Conservation (phyloP, 2,797 vertebrate species). For the Labeo calbasu region DNA sequence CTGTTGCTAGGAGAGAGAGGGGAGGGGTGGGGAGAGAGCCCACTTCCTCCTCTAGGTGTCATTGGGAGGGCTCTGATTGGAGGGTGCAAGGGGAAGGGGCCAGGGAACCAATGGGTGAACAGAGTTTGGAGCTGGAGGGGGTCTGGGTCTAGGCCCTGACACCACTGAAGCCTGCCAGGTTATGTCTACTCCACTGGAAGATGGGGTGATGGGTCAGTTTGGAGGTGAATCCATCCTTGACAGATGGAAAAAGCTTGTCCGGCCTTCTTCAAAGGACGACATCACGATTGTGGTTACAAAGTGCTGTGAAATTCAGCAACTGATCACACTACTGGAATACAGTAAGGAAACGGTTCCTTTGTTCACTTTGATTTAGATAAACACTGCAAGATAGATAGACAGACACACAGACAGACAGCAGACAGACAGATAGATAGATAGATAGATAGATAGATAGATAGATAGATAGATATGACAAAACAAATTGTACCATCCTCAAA, state of each 20-base stretch:
- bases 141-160: conserved; percentile 75
- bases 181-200: conserved; percentile 77
- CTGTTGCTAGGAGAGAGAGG: conserved; percentile 74
- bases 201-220: conserved; percentile 77
- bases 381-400: background rate
- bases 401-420: no score
- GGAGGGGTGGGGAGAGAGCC: conserved; percentile 58
- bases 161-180: conserved; percentile 77
- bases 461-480: background rate
- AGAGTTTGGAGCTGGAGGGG: conserved; percentile 72
- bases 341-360: conserved; percentile 7
- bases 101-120: conserved; percentile 74
- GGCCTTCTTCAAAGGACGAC: conserved; percentile 52
- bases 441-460: background rate
- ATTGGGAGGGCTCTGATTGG: conserved; percentile 76
- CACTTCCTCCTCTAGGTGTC: conserved; percentile 79
- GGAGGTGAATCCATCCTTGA: conserved; percentile 80
- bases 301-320: conserved; percentile 2
- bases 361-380: background rate
- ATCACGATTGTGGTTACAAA: background rate
- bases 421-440: no score
- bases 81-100: conserved; percentile 73
- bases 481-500: background rate
- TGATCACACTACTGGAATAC: background rate
- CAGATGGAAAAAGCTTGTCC: conserved; percentile 69